Evolutionary conservation across 2,888 invertebrate genomes (phyloP), one percentile per base, ranked within the genome.

Genomic region (Sphinx pinastri): DNA sequence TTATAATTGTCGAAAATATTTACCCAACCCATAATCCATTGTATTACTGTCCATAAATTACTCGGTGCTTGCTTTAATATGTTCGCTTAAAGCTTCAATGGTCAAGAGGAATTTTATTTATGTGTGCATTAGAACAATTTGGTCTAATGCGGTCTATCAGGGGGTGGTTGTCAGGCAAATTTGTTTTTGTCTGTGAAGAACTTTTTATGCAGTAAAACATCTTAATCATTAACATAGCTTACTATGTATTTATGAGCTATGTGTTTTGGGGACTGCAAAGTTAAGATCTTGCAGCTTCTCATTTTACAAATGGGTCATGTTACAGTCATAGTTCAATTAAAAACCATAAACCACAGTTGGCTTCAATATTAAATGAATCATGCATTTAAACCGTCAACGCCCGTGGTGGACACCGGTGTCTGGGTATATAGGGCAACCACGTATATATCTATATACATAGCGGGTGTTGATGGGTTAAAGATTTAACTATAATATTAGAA

Each of bases 31-130:
- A 19, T 49, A 63, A 49, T 63, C 19, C 11, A 16, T 19, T 49
- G 63, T 12, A 49, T 63, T 12, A 8, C 14, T 47, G 49, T 63
- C 63, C 19, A 60, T 11, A 47, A 12, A 63, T 16, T 47, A 16
- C 12, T 25, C 13, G 49, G 49, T 7, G 63, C 63, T 63, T 63
- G 63, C 63, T 63, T 63, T 49, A 63, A 60, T 47, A 16, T 47
- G 60, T 63, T 60, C 49, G 63, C 63, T 49, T 63, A 49, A 49
- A 25, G 69, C 69, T 70, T 66, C 51, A 49, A 66, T 16, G 31
- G n/a, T 49, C 25, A 38, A 70, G 72, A 71, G 71, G 58, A 31
- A 68, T 69, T 67, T 68, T 70, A n/a, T 45, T 11, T 31, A 3
- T 38, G 8, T 10, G 6, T n/a, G 5, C 52, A 55, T 55, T 16